Evolutionary conservation across 2,113 vertebrate genomes (phyloP).

Genomic region (Prochilodus magdalenae): DNA sequence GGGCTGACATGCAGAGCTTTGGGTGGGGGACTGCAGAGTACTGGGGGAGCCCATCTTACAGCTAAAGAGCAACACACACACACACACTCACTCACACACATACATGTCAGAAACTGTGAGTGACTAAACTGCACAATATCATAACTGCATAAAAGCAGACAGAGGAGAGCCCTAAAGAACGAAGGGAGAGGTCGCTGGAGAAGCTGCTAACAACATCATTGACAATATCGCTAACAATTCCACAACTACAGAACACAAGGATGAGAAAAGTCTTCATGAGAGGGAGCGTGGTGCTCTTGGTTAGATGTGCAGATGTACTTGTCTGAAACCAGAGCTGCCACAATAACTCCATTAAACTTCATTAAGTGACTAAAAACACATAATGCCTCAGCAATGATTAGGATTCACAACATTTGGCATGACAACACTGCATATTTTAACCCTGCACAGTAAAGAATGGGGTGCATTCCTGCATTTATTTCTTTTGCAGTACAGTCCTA

Average conservation of each 20-base stretch:
- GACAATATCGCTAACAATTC: not conserved
- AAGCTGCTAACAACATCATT: not conserved
- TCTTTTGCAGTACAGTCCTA: too few relatives aligned
- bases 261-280: not conserved
- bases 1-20: slow-evolving; percentile 50
- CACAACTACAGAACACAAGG: not conserved
- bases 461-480: too few relatives aligned
- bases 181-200: not conserved
- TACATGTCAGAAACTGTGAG: slow-evolving; percentile 27
- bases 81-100: slow-evolving; percentile 25
- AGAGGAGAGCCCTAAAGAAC: slow-evolving; percentile 27
- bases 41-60: slow-evolving; percentile 46
- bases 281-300: too few relatives aligned
- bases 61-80: slow-evolving; percentile 57
- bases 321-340: too few relatives aligned
- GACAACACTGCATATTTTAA: too few relatives aligned
- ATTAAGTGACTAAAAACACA: too few relatives aligned
- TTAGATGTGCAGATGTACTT: too few relatives aligned
- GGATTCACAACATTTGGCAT: too few relatives aligned
- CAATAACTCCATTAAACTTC: too few relatives aligned
- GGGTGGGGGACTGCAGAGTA: slow-evolving; percentile 45
- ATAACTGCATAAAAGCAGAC: slow-evolving; percentile 42
- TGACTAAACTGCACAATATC: slow-evolving; percentile 32
- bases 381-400: too few relatives aligned
- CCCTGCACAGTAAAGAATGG: too few relatives aligned